Conservation (phyloP, 2,113 vertebrate genomes). For the Toxostoma redivivum region DNA sequence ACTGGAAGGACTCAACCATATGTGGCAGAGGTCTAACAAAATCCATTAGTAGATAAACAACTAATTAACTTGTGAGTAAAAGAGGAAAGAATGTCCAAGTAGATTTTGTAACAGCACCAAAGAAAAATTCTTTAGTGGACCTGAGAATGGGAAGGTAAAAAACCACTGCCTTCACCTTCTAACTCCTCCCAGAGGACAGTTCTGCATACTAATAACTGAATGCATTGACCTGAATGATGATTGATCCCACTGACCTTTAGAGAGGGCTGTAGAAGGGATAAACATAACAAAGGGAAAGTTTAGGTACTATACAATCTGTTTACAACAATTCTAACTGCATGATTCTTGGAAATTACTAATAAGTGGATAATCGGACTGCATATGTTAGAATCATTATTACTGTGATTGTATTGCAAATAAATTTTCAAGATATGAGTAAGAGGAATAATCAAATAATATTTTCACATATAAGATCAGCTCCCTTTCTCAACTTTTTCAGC, state of each 20-base stretch:
- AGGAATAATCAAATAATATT: background rate
- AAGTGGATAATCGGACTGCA: background rate
- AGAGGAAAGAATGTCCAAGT: background rate
- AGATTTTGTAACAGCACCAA: background rate
- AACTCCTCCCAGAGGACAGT: background rate
- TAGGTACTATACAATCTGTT: background rate
- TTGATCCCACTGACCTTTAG: background rate
- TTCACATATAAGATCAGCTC: background rate
- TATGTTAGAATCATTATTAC: background rate
- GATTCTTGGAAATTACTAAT: background rate
- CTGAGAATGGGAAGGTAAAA: background rate
- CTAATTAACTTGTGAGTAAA: background rate
- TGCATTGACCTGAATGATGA: background rate
- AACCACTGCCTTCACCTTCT: background rate
- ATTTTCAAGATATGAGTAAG: background rate
- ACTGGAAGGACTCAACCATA: background rate
- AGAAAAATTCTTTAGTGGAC: background rate
- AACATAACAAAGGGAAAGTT: background rate
- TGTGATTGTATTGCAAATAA: background rate
- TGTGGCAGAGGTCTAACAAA: background rate
- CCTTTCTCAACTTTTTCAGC: background rate
- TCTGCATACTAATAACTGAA: background rate
- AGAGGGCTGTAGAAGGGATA: background rate
- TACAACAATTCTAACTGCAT: background rate
- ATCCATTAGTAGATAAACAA: background rate